Conservation (phyloP, 2,797 vertebrate genomes). For the Acanthurus leucopareius region DNA sequence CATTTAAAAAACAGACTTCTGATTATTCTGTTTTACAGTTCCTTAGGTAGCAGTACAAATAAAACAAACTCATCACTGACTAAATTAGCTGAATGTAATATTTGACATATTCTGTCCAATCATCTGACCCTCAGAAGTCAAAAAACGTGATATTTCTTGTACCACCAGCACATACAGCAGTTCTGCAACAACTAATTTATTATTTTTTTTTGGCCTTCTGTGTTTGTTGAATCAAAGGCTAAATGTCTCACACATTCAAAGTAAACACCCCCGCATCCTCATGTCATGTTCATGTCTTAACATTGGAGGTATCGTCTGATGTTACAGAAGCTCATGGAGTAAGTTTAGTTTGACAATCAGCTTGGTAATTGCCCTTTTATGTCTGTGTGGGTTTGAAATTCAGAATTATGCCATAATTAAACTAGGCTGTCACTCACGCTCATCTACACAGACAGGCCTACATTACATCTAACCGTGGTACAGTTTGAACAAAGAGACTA, state of each 20-base stretch:
- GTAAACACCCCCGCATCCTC: constrained; percentile 41
- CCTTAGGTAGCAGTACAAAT: constrained; percentile 78
- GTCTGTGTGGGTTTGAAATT: constrained; percentile 51
- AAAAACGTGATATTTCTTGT: constrained; percentile 44
- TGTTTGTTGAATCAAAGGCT: constrained; percentile 50
- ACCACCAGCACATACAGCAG: constrained; percentile 48
- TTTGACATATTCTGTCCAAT: constrained; percentile 69
- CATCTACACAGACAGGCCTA: constrained; percentile 73
- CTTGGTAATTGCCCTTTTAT: constrained; percentile 33
- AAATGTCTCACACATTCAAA: constrained; percentile 60
- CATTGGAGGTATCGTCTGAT: constrained; percentile 40
- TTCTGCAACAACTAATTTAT: constrained; percentile 49
- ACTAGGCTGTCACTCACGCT: constrained; percentile 64
- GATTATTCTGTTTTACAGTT: constrained; percentile 74
- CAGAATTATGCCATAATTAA: constrained; percentile 48
- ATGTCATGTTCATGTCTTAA: constrained; percentile 17
- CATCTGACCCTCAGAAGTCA: constrained; percentile 47
- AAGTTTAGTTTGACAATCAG: constrained; percentile 25
- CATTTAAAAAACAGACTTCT: constrained; percentile 79
- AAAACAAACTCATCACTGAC: constrained; percentile 66
- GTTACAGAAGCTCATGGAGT: constrained; percentile 51
- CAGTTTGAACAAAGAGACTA: constrained; percentile 72
- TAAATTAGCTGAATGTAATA: constrained; percentile 59
- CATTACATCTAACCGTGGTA: constrained; percentile 75
- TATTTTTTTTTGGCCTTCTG: constrained; percentile 24